Conservation (phyloP, 2,113 vertebrate genomes). For the Glaucomys volans region DNA sequence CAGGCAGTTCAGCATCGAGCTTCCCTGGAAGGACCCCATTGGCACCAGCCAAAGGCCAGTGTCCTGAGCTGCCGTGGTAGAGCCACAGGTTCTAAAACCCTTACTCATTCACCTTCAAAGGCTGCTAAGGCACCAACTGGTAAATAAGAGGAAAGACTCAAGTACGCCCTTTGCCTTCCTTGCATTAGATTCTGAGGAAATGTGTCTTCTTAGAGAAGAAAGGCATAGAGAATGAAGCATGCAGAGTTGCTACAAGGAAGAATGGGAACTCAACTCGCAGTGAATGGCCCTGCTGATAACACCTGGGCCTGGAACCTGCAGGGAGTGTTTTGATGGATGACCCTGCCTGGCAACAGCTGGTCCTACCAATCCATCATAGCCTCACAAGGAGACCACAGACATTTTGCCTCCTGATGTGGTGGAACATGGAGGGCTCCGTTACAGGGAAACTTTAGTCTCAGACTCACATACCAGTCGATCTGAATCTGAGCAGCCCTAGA, state of each 20-base stretch:
- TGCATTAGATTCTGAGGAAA: neutral
- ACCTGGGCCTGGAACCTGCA: no score
- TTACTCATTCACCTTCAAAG: neutral
- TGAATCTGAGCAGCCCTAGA: fast-evolving
- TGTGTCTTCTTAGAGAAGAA: neutral
- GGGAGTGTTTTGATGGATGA: no score
- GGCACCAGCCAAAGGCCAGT: no score
- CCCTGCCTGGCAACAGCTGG: no score
- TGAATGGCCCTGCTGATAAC: no score
- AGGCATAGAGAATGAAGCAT: fast-evolving
- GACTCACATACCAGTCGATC: fast-evolving
- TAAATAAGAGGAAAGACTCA: neutral
- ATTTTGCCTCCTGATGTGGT: fast-evolving
- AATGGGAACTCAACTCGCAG: no score
- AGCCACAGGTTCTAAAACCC: no score
- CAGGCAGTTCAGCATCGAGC: fast-evolving
- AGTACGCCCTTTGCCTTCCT: fast-evolving
- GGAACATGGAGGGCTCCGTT: fast-evolving
- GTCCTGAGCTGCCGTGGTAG: no score
- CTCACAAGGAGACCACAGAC: neutral
- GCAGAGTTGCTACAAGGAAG: fast-evolving
- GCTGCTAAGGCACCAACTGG: neutral
- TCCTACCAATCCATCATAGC: fast-evolving
- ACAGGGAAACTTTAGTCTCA: neutral
- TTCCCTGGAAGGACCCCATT: neutral